Base-by-base conservation (phyloP, 2,888 invertebrate species). In the Globia sparganii region DNA sequence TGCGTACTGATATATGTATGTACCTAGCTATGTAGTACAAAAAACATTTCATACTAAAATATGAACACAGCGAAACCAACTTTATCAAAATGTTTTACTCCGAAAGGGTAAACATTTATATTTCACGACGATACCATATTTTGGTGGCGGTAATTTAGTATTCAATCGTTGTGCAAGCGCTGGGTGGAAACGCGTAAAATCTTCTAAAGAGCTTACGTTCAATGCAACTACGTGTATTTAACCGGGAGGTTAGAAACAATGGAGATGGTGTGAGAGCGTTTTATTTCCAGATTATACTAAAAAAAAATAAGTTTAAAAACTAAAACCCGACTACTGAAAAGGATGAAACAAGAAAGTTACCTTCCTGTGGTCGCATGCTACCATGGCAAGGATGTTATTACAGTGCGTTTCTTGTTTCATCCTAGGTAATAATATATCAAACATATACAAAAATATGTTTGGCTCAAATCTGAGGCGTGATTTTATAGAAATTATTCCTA, bases 51-150 rank as follows among this genome's bases (percentile, higher is more conserved):
- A 72, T 53, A 70, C 53, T 64, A 64, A 77, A 87, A 82, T 68
- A 81, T 76, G 59, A 73, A 81, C 68, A 71, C 25, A 75, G 46
- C 49, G 28, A 67, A 65, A 81, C 67, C 46, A 66, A 77, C 75
- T 87, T 81, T 82, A 82, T 76, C 75, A 86, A 75, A 80, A 72
- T 62, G 73, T 64, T 87, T 81, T 58, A 77, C 81, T 77, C 25
- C 62, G 28, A 72, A 81, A 75, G 65, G 72, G 68, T 84, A 87
- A 81, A 85, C 66, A 82, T 64, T n/a, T n/a, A 81, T 76, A 87
- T 79, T 79, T 87, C 59, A 85, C 34, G 62, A 34, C 58, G 43
- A 78, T 77, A 67, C 75, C 69, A 86, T 81, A 84, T 87, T 86
- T 87, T 67, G 72, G 40, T 71, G 46, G 61, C 69, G 53, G 85